A percentile compares a stretch with the other conserved stretches of the same genome.
Conservation (phyloP, 2,888 invertebrate species). For the Hirtodrosophila confusa region DNA sequence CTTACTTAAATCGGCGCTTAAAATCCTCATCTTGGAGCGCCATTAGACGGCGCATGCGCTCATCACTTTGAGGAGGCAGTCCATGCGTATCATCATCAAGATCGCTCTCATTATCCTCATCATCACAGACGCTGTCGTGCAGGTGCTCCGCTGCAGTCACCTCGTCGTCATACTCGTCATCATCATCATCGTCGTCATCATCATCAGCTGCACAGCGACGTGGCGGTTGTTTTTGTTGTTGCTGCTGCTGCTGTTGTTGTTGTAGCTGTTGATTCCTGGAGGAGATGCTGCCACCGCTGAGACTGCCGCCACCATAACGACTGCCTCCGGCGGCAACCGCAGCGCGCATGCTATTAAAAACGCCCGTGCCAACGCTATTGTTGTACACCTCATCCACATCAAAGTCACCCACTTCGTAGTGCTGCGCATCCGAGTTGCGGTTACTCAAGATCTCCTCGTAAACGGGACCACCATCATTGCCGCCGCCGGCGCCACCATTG, state of each 20-base stretch:
- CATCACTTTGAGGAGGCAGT: slow-evolving; percentile 80
- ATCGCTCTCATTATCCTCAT: slow-evolving; percentile 78
- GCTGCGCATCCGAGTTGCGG: slow-evolving; percentile 82
- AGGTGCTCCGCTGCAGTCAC: slow-evolving; percentile 68
- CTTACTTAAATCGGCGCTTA: slow-evolving; percentile 83
- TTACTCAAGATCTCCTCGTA: slow-evolving; percentile 83
- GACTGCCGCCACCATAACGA: slow-evolving; percentile 63
- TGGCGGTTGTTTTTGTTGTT: slow-evolving; percentile 51
- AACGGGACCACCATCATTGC: slow-evolving; percentile 80
- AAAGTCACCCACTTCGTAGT: slow-evolving; percentile 80
- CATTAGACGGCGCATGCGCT: slow-evolving; percentile 82
- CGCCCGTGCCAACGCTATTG: slow-evolving; percentile 68
- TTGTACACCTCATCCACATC: slow-evolving; percentile 77
- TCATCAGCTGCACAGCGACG: slow-evolving; percentile 58
- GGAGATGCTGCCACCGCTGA: slow-evolving; percentile 71
- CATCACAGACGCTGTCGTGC: slow-evolving; percentile 77
- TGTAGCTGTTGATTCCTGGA: slow-evolving; percentile 64
- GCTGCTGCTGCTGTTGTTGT: slow-evolving; percentile 40
- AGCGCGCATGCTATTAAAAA: slow-evolving; percentile 70
- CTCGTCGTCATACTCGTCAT: slow-evolving; percentile 75
- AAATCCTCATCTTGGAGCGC: slow-evolving; percentile 82
- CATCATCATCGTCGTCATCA: slow-evolving; percentile 59
- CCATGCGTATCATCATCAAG: slow-evolving; percentile 72
- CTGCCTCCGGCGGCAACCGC: slow-evolving; percentile 62
- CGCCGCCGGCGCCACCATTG: slow-evolving; percentile 46